Evolutionary conservation across 2,888 invertebrate species (phyloP), one percentile per base, ranked within the genome.

Genomic region (Eudasyphora cyanicolor): DNA sequence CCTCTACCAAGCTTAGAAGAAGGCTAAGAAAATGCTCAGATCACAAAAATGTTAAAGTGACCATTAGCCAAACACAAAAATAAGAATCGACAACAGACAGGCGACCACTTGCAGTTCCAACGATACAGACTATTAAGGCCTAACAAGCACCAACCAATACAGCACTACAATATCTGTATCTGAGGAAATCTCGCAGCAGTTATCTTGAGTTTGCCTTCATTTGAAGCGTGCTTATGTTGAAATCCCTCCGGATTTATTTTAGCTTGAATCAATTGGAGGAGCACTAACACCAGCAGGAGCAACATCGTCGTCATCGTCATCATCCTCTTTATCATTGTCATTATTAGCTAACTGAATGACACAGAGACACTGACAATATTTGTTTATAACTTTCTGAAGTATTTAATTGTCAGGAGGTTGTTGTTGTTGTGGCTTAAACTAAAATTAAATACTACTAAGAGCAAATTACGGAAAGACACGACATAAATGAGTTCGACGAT

Each of bases 191-290:
- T 8, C 14, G 38, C 4, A 32, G 32, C 32, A 32, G 32, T 32
- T 4, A 32, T 6, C 32, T 6, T 32, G 32, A n/a, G 32, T 4
- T 24, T 29, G 17, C 29, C 29, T 60, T 60, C 17, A 29, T 12
- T 60, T 12, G 29, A 29, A 32, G 32, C 12, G 17, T 70, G 49
- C 17, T 51, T 70, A 70, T 32, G 19, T 19, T 32, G 12, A 51
- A 70, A 70, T 70, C 70, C 51, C 51, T 51, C 17, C 29, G 70
- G 70, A 70, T 51, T 51, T 32, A 29, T 42, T 27, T 49, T 24
- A 69, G 6, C 60, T 60, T 60, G 60, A 29, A 57, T 5, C 24
- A 12, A 17, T 27, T 27, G n/a, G 57, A 27, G 12, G 2, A 10
- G 38, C 38, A 57, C 1, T 12, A 27, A 14, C 57, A 57, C 7